Evolutionary conservation across 2,113 vertebrate species (phyloP).

Genomic region (Oreochromis tanganicae): DNA sequence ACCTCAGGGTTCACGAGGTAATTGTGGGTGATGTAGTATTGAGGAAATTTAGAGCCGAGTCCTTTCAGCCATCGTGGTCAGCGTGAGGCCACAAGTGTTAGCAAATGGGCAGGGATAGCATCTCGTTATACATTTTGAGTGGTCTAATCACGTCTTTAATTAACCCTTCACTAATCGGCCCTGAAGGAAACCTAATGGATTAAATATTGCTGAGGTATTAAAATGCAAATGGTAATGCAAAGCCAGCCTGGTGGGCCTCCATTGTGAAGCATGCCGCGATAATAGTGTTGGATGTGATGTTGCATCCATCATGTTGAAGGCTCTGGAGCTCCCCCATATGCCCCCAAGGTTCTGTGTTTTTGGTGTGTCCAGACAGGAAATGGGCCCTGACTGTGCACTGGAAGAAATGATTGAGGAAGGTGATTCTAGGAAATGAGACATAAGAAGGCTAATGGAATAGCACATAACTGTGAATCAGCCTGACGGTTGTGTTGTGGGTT

Average conservation of each 20-base stretch:
- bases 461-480: constrained; percentile 12
- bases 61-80: constrained; percentile 15
- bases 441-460: constrained; percentile 25
- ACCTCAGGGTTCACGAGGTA: background rate
- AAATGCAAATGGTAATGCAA: constrained; percentile 44
- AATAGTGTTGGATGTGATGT: constrained; percentile 38
- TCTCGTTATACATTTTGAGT: constrained; percentile 21
- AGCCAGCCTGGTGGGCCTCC: background rate
- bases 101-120: background rate
- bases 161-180: constrained; percentile 55
- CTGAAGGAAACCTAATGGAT: constrained; percentile 46
- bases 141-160: constrained; percentile 54
- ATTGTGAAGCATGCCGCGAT: background rate
- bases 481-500: constrained; percentile 9
- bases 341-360: constrained; percentile 3
- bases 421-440: constrained; percentile 44
- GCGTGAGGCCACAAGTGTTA: background rate
- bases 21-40: constrained; percentile 16
- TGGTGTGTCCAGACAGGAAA: constrained; percentile 9
- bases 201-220: constrained; percentile 57
- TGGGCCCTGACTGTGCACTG: constrained; percentile 23
- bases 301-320: constrained; percentile 53
- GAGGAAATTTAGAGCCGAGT: background rate
- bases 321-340: constrained; percentile 36
- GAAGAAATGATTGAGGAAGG: constrained; percentile 8